A percentile compares a stretch with the other conserved stretches of the same genome.
These are phyloP conservation scores for Strigamia transsilvanica DNA, from an alignment of 2,888 invertebrate species.

Conservation along the genomic window DNA sequence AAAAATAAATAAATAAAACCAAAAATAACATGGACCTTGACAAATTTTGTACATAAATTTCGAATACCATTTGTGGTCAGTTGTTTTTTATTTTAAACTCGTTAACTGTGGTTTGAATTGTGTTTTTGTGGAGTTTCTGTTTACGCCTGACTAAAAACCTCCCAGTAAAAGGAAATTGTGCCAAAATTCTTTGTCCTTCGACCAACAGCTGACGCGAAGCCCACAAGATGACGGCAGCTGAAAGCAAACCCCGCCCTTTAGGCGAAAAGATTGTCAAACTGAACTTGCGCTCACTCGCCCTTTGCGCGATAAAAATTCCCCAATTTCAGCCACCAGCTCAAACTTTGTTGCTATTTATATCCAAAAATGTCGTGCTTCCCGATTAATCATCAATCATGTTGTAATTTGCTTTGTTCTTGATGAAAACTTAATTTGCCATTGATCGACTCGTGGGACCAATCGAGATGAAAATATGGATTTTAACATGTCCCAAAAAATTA, in stretches of 20 bases:
- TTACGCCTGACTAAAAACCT: slow-evolving; percentile 34
- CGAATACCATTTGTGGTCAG: not conserved
- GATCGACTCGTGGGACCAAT: not conserved
- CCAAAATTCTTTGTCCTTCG: slow-evolving; percentile 35
- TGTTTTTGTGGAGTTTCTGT: slow-evolving; percentile 31
- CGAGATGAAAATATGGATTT: not conserved
- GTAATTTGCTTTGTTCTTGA: slow-evolving; percentile 4
- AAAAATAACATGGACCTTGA: not conserved
- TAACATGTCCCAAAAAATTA: not conserved
- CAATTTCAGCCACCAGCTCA: not conserved
- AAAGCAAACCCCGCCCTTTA: not conserved
- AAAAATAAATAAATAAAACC: not conserved
- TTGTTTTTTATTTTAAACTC: not conserved
- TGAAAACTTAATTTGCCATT: slow-evolving; percentile 36
- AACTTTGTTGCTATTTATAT: not conserved
- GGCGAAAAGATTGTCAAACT: not conserved
- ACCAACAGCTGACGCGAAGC: slow-evolving; percentile 32
- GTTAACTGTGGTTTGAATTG: slow-evolving; percentile 17
- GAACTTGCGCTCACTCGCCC: not conserved
- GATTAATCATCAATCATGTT: not conserved
- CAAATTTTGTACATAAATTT: not conserved
- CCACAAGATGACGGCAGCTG: slow-evolving; percentile 12
- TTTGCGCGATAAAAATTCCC: not conserved
- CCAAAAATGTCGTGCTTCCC: not conserved
- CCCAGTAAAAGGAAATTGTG: not conserved